A percentile compares a stretch with the other conserved stretches of the same genome.
Evolutionary conservation across 64 coral and sea anemone genomes (phyloP).

Genomic region (Porites lutea): DNA sequence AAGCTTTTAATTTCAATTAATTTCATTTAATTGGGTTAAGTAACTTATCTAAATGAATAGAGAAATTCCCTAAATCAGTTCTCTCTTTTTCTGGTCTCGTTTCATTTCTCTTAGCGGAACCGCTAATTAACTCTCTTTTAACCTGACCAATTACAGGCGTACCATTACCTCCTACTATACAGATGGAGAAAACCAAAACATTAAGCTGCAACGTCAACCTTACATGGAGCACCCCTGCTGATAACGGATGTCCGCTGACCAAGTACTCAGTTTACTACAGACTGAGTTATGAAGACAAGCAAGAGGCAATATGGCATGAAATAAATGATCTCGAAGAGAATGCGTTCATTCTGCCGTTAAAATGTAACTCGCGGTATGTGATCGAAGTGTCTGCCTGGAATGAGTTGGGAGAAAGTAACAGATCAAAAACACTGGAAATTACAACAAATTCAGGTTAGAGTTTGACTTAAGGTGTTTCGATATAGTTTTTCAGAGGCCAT

Average conservation of each 20-base stretch:
- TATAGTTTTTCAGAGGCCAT: background rate
- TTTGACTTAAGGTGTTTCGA: no score
- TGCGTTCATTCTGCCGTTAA: background rate
- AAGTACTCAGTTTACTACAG: conserved; percentile 5
- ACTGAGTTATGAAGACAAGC: background rate
- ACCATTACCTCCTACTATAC: background rate
- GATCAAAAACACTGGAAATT: background rate
- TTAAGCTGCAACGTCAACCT: background rate
- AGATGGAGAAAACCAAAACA: background rate
- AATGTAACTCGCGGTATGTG: background rate
- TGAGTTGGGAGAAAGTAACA: background rate
- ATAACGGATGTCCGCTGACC: conserved; percentile 1
- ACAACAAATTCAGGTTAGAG: background rate
- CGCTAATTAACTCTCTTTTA: no score
- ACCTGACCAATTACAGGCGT: background rate
- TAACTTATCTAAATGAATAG: no score
- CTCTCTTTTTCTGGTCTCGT: no score
- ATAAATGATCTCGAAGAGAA: background rate
- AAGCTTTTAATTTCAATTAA: no score
- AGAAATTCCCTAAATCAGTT: no score
- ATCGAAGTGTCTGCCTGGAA: background rate
- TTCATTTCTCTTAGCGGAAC: no score
- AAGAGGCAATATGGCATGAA: background rate
- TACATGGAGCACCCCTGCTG: background rate
- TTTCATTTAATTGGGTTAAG: no score